Base-by-base conservation (phyloP, 2,888 invertebrate species). In the Spatulosminthurus flaviceps region DNA sequence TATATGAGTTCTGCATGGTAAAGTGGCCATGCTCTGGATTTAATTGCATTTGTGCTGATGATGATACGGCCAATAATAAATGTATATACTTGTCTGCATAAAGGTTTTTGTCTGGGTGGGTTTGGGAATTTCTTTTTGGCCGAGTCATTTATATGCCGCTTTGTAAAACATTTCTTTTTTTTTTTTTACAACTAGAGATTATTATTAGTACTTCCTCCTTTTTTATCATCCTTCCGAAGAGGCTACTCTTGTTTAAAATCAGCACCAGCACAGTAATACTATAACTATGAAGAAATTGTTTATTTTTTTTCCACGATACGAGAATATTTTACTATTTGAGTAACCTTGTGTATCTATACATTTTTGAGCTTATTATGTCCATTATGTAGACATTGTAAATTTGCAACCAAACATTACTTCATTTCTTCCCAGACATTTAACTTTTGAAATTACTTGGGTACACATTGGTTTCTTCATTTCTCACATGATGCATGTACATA, bases 1-100 rank as follows among this genome's bases (percentile, higher is more conserved):
- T 61, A 24, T 73, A n/a, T n/a, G n/a, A n/a, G n/a, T 61, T 75
- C 64, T 75, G 64, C 75, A 75, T 75, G 64, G 75, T 64, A 75
- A n/a, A 75, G 64, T 75, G 42, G 41, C 64, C 64, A 64, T 41
- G 64, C 41, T 41, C 64, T 19, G 41, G n/a, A 72, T 72, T 43
- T 72, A 72, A 72, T 43, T 72, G 24, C 43, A n/a, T n/a, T n/a
- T n/a, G n/a, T n/a, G n/a, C n/a, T n/a, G n/a, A n/a, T 43, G 67
- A 11, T 24, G 28, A 51, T 51, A 51, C 51, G 2, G n/a, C n/a
- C n/a, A n/a, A n/a, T n/a, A n/a, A n/a, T n/a, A n/a, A n/a, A n/a
- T n/a, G n/a, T n/a, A n/a, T n/a, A 7, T 41, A 7, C 41, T 41
- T 9, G 41, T 51, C 51, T 51, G n/a, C 2, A 16, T 51, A 19